Conservation (phyloP, 2,888 invertebrate genomes). For the Allygus modestus region DNA sequence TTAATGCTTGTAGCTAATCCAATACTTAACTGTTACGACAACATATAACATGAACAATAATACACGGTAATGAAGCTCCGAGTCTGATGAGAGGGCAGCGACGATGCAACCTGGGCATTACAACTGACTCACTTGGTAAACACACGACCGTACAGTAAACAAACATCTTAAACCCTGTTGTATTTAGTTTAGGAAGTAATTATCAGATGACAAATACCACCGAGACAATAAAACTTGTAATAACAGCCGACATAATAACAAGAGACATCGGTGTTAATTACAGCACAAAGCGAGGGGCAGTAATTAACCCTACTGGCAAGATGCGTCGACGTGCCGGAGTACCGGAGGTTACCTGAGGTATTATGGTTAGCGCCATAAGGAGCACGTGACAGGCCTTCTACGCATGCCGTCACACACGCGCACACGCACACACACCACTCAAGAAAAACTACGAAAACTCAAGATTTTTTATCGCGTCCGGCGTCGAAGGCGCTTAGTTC, state of each 20-base stretch:
- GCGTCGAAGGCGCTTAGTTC: conserved; percentile 59
- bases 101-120: not conserved
- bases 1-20: too few relatives aligned
- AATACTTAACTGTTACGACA: too few relatives aligned
- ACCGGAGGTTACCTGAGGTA: conserved; percentile 40
- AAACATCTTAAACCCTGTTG: not conserved
- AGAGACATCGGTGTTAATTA: not conserved
- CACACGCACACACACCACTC: conserved; percentile 63
- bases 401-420: conserved; percentile 62
- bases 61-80: not conserved
- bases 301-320: not conserved
- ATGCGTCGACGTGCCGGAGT: not conserved
- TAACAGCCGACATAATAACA: too few relatives aligned
- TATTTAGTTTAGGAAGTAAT: not conserved
- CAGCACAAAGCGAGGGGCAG: not conserved
- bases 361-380: conserved; percentile 55
- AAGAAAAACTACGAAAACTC: conserved; percentile 63
- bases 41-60: not conserved
- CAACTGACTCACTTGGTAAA: not conserved
- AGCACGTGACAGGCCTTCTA: conserved; percentile 62
- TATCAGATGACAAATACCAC: not conserved
- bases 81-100: not conserved
- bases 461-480: conserved; percentile 60
- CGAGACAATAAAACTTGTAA: not conserved
- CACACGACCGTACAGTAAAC: not conserved